These are phyloP conservation scores for Drepana falcataria DNA, from an alignment of 2,888 invertebrate species.

Conservation along the genomic window DNA sequence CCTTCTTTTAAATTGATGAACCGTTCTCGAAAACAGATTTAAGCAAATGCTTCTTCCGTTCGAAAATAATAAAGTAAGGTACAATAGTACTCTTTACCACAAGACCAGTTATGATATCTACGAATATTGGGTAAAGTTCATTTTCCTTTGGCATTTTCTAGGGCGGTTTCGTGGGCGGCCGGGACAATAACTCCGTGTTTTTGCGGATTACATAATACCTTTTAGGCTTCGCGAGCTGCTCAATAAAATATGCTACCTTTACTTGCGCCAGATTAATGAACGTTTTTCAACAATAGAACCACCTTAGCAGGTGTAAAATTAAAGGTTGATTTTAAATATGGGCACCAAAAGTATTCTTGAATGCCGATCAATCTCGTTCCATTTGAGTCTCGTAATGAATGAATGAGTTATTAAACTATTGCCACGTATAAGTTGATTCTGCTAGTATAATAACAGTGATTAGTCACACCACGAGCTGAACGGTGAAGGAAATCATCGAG, in stretches of 20 bases:
- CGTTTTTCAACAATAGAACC: background rate
- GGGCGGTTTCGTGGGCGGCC: background rate
- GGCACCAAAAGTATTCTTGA: too few species aligned
- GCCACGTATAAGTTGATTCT: too few species aligned
- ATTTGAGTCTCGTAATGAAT: too few species aligned
- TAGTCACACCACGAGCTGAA: too few species aligned
- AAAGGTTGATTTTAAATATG: too few species aligned
- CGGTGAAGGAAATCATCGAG: too few species aligned
- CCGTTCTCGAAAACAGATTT: background rate
- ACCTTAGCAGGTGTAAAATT: too few species aligned
- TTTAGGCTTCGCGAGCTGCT: background rate
- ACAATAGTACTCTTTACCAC: background rate
- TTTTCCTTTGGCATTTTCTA: background rate
- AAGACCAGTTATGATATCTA: too few species aligned
- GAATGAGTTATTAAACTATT: too few species aligned
- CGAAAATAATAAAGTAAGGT: background rate
- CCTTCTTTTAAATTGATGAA: background rate
- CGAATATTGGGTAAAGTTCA: background rate
- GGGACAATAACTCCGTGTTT: background rate
- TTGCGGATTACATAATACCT: conserved; percentile 1
- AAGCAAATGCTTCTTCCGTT: background rate
- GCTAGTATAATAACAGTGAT: too few species aligned
- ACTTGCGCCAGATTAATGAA: background rate
- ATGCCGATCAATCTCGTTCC: too few species aligned
- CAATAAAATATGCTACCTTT: background rate